Percentiles rank a stretch among this genome's conserved stretches.
Conservation (phyloP, 2,113 vertebrate genomes). For the Lepus europaeus region DNA sequence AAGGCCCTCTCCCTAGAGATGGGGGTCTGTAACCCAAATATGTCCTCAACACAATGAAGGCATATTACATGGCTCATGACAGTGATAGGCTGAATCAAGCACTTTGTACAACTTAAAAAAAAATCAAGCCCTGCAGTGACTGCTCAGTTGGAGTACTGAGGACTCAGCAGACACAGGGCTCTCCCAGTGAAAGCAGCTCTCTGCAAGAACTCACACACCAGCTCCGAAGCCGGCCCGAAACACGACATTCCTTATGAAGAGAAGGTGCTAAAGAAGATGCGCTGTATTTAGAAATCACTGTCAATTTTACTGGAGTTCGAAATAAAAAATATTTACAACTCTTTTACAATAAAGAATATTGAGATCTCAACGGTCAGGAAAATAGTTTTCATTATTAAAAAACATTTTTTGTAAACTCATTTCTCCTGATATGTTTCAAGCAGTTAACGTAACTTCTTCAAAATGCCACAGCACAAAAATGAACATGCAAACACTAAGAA, state of each 20-base stretch:
- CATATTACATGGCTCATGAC: background rate
- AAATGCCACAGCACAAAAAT: slow-evolving; percentile 74
- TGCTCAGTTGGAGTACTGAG: background rate
- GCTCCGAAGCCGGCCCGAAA: background rate
- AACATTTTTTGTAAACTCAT: slow-evolving; percentile 81
- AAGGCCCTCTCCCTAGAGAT: background rate
- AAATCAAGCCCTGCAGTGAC: background rate
- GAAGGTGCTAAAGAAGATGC: slow-evolving; percentile 43
- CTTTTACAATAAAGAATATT: slow-evolving; percentile 84
- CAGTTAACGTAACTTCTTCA: slow-evolving; percentile 59
- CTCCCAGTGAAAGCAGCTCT: background rate
- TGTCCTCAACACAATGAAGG: background rate
- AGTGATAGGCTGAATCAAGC: background rate
- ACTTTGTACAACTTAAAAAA: background rate
- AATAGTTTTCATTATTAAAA: slow-evolving; percentile 85
- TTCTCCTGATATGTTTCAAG: slow-evolving; percentile 69
- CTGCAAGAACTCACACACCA: slow-evolving; percentile 40
- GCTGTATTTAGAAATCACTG: slow-evolving; percentile 75
- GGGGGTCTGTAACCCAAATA: background rate
- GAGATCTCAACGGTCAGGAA: slow-evolving; percentile 75
- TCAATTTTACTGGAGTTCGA: slow-evolving; percentile 80
- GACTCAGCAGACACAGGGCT: background rate
- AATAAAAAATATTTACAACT: slow-evolving; percentile 86
- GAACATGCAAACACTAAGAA: slow-evolving; percentile 78
- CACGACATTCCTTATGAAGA: slow-evolving; percentile 39